These are phyloP conservation scores for Drosophila ananassae DNA, from an alignment of 1,140 invertebrate genomes.

Conservation along the genomic window DNA sequence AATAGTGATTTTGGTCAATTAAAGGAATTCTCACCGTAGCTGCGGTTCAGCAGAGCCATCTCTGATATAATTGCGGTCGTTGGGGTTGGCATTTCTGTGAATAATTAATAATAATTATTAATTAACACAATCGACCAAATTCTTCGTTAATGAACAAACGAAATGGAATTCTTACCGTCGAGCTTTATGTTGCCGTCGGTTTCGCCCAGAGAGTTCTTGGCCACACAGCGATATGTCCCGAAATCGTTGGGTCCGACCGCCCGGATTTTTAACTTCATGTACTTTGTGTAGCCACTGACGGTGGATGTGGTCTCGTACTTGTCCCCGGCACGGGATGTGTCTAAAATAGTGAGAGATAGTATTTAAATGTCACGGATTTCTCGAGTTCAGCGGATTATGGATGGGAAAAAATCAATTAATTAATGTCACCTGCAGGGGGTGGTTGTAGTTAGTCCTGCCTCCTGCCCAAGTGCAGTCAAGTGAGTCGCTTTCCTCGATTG, in stretches of 20 bases:
- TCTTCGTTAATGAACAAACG: too few relatives aligned
- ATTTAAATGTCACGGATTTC: conserved; percentile 27
- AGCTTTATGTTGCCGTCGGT: conserved; percentile 96
- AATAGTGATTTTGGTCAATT: background rate
- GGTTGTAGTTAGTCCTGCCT: conserved; percentile 20
- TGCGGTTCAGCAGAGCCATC: conserved; percentile 75
- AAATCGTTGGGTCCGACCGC: conserved; percentile 92
- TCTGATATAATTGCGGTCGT: conserved; percentile 87
- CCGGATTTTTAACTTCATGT: conserved; percentile 94
- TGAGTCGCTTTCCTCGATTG: conserved; percentile 60
- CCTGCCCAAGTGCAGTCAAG: conserved; percentile 47
- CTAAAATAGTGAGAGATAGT: conserved; percentile 52
- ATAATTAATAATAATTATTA: conserved; percentile 12
- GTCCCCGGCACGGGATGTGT: conserved; percentile 87
- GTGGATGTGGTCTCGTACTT: conserved; percentile 92
- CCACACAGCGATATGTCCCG: conserved; percentile 95
- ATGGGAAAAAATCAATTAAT: conserved; percentile 76
- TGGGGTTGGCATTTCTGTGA: conserved; percentile 89
- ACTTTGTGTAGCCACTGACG: conserved; percentile 93
- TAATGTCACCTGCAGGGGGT: conserved; percentile 72
- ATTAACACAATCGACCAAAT: background rate
- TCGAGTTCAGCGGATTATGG: conserved; percentile 15
- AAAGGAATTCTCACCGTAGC: conserved; percentile 64
- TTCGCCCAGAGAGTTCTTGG: conserved; percentile 96
- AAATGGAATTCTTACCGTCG: conserved; percentile 88